Percentiles rank a stretch among this genome's conserved stretches.
Evolutionary conservation across 2,888 invertebrate genomes (phyloP).

Genomic region (Aspidiotus rigidus): DNA sequence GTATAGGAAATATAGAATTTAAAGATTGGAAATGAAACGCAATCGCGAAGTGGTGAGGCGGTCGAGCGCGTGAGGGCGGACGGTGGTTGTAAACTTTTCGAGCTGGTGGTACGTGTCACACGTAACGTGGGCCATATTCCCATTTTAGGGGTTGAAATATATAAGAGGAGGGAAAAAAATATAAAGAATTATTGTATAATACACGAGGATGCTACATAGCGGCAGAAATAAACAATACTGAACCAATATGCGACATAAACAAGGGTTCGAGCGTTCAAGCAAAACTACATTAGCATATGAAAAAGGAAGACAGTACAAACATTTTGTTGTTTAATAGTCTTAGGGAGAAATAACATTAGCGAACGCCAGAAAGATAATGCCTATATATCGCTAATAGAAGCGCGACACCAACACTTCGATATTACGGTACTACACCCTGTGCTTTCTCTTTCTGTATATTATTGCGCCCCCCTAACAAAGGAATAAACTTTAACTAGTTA

Average conservation of each 20-base stretch:
- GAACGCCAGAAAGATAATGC: conserved; percentile 19
- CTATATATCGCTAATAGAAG: background rate
- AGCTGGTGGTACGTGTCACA: too few relatives aligned
- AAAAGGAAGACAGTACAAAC: conserved; percentile 24
- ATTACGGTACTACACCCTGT: too few relatives aligned
- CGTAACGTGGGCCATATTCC: too few relatives aligned
- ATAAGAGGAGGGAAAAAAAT: too few relatives aligned
- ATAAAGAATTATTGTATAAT: too few relatives aligned
- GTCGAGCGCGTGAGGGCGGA: too few relatives aligned
- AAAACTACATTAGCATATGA: conserved; percentile 27
- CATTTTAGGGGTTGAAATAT: too few relatives aligned
- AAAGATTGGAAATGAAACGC: too few relatives aligned
- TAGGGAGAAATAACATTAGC: conserved; percentile 26
- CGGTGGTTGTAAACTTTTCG: too few relatives aligned
- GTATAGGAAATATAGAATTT: too few relatives aligned
- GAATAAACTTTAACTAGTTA: background rate
- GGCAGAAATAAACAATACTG: conserved; percentile 13
- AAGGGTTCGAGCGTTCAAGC: conserved; percentile 9
- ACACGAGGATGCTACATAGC: conserved; percentile 3
- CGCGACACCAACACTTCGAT: background rate
- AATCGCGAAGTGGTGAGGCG: too few relatives aligned
- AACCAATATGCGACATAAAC: conserved; percentile 21
- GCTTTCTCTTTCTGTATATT: too few relatives aligned
- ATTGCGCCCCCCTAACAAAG: background rate
- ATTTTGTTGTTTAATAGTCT: conserved; percentile 28